Evolutionary conservation across 2,888 invertebrate genomes (phyloP).

Genomic region (Melinopterus prodromus): DNA sequence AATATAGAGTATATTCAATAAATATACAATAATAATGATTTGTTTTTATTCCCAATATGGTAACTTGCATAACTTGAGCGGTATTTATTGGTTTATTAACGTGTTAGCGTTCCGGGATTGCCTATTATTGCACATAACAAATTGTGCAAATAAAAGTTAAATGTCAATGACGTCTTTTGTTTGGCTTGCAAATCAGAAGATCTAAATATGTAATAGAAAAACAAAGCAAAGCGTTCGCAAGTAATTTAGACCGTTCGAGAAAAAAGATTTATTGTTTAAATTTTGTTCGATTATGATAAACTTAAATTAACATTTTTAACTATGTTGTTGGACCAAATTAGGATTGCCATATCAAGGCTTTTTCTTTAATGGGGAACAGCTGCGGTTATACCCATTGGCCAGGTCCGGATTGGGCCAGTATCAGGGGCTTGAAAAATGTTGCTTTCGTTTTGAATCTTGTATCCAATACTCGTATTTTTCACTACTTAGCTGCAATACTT

Average conservation of each 20-base stretch:
- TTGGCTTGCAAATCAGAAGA: background rate
- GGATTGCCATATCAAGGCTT: background rate
- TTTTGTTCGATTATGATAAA: background rate
- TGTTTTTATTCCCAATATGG: background rate
- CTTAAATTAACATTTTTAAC: background rate
- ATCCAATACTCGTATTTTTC: too few relatives aligned
- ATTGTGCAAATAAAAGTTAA: background rate
- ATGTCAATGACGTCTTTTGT: background rate
- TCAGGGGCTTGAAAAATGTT: too few relatives aligned
- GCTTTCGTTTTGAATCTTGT: too few relatives aligned
- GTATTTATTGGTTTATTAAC: background rate
- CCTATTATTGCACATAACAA: background rate
- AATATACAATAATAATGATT: conserved; percentile 21
- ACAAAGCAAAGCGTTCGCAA: background rate
- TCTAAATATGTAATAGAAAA: background rate
- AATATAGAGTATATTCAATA: conserved; percentile 34
- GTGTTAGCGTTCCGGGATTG: background rate
- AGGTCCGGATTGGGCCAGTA: background rate
- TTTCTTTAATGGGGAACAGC: background rate
- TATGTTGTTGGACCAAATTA: background rate
- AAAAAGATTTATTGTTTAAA: background rate
- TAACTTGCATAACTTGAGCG: background rate
- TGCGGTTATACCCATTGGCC: background rate
- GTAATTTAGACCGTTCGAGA: background rate
- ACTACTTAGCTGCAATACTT: too few relatives aligned